A percentile compares a stretch with the other conserved stretches of the same genome.
Conservation (phyloP, 2,797 vertebrate species). For the Pseudomugil gertrudae region DNA sequence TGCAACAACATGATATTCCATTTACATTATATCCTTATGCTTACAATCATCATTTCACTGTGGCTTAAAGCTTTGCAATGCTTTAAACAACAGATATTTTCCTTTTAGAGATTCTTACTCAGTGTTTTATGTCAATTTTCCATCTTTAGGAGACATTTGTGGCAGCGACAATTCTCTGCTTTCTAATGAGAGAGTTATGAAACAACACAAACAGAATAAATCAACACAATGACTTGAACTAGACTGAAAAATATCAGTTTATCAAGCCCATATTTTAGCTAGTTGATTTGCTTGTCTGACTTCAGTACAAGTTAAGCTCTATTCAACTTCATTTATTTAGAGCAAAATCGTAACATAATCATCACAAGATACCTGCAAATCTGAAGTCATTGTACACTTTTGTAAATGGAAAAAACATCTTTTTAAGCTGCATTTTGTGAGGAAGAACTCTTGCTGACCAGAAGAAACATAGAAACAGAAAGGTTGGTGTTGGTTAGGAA, state of each 20-base stretch:
- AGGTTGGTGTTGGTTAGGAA: constrained; percentile 2
- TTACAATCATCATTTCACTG: neutral
- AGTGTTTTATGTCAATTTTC: neutral
- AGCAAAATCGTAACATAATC: neutral
- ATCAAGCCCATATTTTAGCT: neutral
- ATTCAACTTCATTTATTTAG: neutral
- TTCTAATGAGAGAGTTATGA: neutral
- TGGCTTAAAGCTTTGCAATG: neutral
- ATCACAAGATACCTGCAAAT: neutral
- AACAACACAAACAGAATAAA: neutral
- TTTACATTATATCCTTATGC: neutral
- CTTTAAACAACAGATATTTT: neutral
- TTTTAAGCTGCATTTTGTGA: neutral
- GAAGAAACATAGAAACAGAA: neutral
- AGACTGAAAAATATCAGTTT: neutral
- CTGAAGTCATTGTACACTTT: neutral
- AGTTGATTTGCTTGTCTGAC: neutral
- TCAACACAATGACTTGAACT: neutral
- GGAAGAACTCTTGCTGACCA: neutral
- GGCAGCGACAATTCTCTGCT: neutral
- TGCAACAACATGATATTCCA: neutral
- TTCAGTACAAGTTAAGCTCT: neutral
- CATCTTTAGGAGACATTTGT: neutral
- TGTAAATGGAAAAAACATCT: neutral
- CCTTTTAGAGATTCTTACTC: neutral